Conservation (phyloP, 2,888 invertebrate genomes). For the Limnephilus rhombicus region DNA sequence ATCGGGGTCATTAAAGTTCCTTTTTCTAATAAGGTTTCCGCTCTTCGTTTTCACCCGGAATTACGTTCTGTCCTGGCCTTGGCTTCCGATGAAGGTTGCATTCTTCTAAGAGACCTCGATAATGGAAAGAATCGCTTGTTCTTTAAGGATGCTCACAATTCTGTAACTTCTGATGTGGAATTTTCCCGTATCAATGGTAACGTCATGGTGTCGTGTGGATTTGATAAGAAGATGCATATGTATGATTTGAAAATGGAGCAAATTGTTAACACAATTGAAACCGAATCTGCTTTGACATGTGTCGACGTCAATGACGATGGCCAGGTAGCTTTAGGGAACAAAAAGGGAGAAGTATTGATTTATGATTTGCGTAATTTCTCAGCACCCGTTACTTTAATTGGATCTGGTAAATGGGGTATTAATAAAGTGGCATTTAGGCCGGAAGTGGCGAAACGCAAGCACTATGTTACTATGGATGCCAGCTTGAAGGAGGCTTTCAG, state of each 20-base stretch:
- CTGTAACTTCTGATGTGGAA: constrained; percentile 78
- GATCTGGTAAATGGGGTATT: constrained; percentile 76
- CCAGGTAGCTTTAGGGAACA: constrained; percentile 77
- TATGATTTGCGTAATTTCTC: constrained; percentile 78
- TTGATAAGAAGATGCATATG: constrained; percentile 78
- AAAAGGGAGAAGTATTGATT: constrained; percentile 76
- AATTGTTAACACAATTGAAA: constrained; percentile 74
- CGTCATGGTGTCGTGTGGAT: constrained; percentile 78
- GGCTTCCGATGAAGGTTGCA: constrained; percentile 77
- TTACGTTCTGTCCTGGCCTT: constrained; percentile 74
- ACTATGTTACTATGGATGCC: constrained; percentile 70
- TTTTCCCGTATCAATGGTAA: constrained; percentile 78
- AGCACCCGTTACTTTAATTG: constrained; percentile 73
- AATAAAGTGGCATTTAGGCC: constrained; percentile 76
- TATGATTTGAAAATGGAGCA: constrained; percentile 77
- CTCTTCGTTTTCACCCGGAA: constrained; percentile 76
- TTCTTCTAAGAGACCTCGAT: constrained; percentile 74
- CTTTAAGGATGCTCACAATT: constrained; percentile 77
- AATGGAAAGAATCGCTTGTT: constrained; percentile 75
- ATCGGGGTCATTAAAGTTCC: constrained; percentile 73
- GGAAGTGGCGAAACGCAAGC: constrained; percentile 69
- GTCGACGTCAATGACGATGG: constrained; percentile 74
- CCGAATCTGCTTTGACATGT: constrained; percentile 73
- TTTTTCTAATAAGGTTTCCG: constrained; percentile 74
- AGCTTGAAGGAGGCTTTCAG: constrained; percentile 71